Base-by-base conservation (phyloP, 2,888 invertebrate species). In the Ormyrus rosae region DNA sequence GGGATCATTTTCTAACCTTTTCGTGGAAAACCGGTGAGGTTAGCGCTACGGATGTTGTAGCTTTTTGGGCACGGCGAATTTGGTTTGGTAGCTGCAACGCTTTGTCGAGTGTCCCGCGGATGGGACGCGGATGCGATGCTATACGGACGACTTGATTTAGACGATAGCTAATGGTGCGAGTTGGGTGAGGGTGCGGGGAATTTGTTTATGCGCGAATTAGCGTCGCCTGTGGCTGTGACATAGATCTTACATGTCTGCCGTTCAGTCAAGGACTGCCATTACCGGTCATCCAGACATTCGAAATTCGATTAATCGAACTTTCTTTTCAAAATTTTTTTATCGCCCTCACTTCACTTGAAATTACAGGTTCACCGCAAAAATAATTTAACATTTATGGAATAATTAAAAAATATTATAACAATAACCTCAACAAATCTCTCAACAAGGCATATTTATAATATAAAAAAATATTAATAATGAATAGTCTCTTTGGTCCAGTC, bases 221-320 rank as follows among this genome's bases (percentile, higher is more conserved):
- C 78, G 78, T 67, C 78, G 78, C 63, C 86, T 83, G 84, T 84
- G 86, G 87, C 87, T 84, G 78, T 87, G 86, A 87, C 88, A 87
- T 85, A 84, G 87, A 86, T 88, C 88, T 89, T 88, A 87, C 87
- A 88, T 89, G 88, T 88, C 88, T 85, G 88, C 87, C 86, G 86
- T 85, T 86, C 85, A 87, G 86, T 87, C 85, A 83, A 83, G 85
- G 86, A 89, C 88, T 88, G 87, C 84, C 85, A 80, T 79, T 45
- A 51, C 64, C 11, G 13, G 46, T 46, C 58, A 13, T 50, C 50
- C 67, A 11, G 48, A 60, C 63, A 58, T 74, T 63, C 50, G 61
- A 60, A 50, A 55, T 34, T 63, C 68, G 63, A 61, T 51, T 67
- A 34, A 60, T 58, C 64, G 65, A 51, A 50, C 34, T 48, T 48